phyloP scores from a whole-genome alignment of 92 coral and sea anemone genomes.

The Pocillopora meandrina region DNA sequence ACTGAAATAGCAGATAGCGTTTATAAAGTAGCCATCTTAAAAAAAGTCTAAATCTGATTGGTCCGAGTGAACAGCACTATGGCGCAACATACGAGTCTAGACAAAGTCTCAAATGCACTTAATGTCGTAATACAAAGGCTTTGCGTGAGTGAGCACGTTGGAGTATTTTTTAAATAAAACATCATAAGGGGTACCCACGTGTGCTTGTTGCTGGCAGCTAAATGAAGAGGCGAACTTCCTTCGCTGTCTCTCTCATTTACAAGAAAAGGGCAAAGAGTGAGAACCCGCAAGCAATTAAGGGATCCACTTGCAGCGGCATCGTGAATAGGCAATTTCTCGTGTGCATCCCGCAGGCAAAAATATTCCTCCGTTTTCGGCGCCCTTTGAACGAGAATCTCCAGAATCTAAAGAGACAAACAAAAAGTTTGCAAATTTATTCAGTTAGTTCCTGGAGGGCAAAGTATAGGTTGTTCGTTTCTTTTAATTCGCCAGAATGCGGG shows the following conservation, averaged over 20 bases:
- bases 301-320: slow-evolving; percentile 64
- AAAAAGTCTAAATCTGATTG: too few species aligned
- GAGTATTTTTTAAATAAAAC: not conserved
- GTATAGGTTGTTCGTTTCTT: not conserved
- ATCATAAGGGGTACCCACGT: slow-evolving; percentile 33
- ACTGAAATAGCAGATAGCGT: too few species aligned
- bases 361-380: not conserved
- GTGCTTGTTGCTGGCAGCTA: slow-evolving; percentile 66
- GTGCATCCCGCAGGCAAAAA: slow-evolving; percentile 28
- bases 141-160: not conserved
- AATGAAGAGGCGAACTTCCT: slow-evolving; percentile 71
- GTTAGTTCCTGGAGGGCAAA: not conserved
- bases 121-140: too few species aligned
- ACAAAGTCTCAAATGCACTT: too few species aligned
- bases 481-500: too few species aligned
- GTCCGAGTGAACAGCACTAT: too few species aligned
- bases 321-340: slow-evolving; percentile 71
- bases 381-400: slow-evolving; percentile 35
- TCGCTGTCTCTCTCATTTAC: slow-evolving; percentile 31
- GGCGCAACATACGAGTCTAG: too few species aligned
- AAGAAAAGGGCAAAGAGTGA: slow-evolving; percentile 26
- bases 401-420: slow-evolving; percentile 4
- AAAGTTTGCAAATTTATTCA: not conserved
- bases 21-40: too few species aligned
- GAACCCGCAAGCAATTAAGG: slow-evolving; percentile 48